Evolutionary conservation across 2,888 invertebrate genomes (phyloP).

Genomic region (Ennomos erosarius): DNA sequence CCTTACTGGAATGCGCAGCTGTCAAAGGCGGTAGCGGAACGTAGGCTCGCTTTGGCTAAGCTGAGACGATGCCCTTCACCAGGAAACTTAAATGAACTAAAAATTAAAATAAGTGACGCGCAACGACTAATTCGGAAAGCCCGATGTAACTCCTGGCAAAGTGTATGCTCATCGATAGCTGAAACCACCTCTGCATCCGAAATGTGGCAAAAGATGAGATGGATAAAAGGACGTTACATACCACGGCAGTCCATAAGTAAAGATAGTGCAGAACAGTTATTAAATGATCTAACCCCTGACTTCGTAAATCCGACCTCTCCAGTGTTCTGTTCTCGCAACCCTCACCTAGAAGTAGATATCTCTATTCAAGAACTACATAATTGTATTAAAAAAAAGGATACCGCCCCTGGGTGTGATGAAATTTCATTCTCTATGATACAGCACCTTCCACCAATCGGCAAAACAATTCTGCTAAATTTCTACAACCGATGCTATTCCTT

Average conservation of each 20-base stretch:
- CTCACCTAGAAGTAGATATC: neutral
- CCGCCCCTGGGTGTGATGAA: neutral
- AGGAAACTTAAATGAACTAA: no score
- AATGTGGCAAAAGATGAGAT: constrained; percentile 9
- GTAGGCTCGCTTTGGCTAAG: no score
- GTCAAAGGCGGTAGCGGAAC: no score
- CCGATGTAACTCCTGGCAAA: no score
- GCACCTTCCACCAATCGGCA: neutral
- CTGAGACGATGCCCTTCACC: no score
- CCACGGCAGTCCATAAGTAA: neutral
- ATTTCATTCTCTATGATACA: constrained; percentile 7
- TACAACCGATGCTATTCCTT: constrained; percentile 2
- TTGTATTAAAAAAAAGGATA: constrained; percentile 4
- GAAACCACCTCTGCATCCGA: constrained; percentile 1
- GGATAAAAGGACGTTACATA: constrained; percentile 1
- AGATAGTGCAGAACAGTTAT: neutral
- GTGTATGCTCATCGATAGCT: neutral
- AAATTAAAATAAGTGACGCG: no score
- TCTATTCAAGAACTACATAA: constrained; percentile 8
- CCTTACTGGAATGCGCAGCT: no score
- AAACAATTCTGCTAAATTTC: neutral
- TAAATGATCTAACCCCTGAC: constrained; percentile 3
- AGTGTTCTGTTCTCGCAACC: neutral
- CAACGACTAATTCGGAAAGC: no score
- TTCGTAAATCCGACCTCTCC: neutral